phyloP scores from a whole-genome alignment of 2,888 invertebrate species.

The Synanthedon vespiformis region DNA sequence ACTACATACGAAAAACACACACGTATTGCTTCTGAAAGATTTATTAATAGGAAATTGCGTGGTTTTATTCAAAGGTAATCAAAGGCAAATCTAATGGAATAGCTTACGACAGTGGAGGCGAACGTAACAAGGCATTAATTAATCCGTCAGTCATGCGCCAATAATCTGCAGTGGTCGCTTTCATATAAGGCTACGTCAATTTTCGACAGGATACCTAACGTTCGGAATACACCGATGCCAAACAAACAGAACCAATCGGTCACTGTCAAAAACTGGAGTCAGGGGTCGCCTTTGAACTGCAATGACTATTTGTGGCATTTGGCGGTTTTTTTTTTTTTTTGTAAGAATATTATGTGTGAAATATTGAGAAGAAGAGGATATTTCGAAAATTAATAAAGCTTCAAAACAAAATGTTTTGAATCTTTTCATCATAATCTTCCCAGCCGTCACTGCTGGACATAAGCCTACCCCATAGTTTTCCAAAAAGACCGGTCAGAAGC shows the following conservation, averaged over 20 bases:
- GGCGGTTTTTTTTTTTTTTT: no score
- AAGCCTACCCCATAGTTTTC: no score
- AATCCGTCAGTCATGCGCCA: conserved; percentile 33
- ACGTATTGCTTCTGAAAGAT: not conserved
- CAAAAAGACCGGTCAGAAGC: no score
- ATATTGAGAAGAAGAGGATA: no score
- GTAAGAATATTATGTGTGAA: no score
- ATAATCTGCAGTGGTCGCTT: conserved; percentile 24
- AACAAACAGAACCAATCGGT: not conserved
- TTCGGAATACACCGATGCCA: not conserved
- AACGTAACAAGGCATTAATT: conserved; percentile 32
- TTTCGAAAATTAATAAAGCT: no score
- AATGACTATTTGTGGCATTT: no score
- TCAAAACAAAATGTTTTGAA: no score
- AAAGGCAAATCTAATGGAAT: not conserved
- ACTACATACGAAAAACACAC: not conserved
- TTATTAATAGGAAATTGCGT: not conserved
- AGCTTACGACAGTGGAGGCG: conserved; percentile 13
- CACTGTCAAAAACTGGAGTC: no score
- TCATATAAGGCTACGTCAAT: conserved; percentile 23
- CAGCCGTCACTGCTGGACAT: no score
- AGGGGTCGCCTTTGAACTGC: no score
- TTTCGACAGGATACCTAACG: conserved; percentile 11
- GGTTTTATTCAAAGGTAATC: not conserved
- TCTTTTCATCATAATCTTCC: no score